Percentiles rank a stretch among this genome's conserved stretches.
Conservation (phyloP, 2,888 invertebrate genomes). For the Tetragonisca angustula region DNA sequence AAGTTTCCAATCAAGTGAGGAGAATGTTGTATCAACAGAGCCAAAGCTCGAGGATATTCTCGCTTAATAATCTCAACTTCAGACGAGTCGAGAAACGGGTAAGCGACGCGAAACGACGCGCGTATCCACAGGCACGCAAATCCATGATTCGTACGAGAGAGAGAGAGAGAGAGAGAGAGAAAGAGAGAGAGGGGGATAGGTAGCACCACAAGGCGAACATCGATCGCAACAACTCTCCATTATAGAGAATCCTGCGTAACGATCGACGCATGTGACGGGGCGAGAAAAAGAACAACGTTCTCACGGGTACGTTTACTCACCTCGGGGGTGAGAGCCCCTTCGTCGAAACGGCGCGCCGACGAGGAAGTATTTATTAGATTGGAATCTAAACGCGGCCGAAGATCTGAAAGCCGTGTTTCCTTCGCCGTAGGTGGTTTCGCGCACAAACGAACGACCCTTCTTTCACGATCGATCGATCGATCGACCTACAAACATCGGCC, state of each 20-base stretch:
- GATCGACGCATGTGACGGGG: background rate
- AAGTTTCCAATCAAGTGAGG: too few species aligned
- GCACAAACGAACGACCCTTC: slow-evolving; percentile 56
- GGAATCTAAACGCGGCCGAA: slow-evolving; percentile 78
- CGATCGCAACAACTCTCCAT: slow-evolving; percentile 23
- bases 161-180: too few species aligned
- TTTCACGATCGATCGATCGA: slow-evolving; percentile 56
- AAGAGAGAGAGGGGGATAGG: background rate
- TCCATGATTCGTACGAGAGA: background rate
- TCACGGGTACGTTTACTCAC: slow-evolving; percentile 65
- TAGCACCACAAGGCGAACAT: slow-evolving; percentile 24
- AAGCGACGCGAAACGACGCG: background rate
- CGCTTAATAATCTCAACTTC: too few species aligned
- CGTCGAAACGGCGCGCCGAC: slow-evolving; percentile 57
- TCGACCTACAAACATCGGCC: slow-evolving; percentile 55
- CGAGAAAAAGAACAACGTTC: slow-evolving; percentile 31
- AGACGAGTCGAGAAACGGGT: background rate
- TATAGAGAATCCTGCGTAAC: background rate
- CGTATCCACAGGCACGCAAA: background rate
- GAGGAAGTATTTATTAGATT: slow-evolving; percentile 81
- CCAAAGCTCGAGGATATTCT: too few species aligned
- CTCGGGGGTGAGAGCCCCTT: slow-evolving; percentile 49
- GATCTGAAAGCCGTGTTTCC: slow-evolving; percentile 79
- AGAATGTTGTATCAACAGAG: too few species aligned
- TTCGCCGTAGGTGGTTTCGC: slow-evolving; percentile 78